A percentile compares a stretch with the other conserved stretches of the same genome.
Conservation (phyloP, 2,113 vertebrate genomes). For the Ornithorhynchus anatinus region DNA sequence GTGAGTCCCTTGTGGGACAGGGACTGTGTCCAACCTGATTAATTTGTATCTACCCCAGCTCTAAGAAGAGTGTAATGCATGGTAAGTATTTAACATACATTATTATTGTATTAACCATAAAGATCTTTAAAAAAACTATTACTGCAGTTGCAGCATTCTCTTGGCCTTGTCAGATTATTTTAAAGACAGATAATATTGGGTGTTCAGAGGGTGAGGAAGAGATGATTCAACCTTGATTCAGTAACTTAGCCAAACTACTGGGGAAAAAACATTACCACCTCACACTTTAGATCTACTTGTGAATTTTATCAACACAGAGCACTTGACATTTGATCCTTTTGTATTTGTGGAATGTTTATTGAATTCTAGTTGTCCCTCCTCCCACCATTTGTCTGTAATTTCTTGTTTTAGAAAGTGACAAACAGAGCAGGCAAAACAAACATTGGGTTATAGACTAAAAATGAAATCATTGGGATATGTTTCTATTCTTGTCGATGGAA, state of each 20-base stretch:
- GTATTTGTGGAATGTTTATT: constrained; percentile 21
- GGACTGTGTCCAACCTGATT: too few species aligned
- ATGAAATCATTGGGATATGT: constrained; percentile 46
- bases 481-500: constrained; percentile 61
- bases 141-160: neutral
- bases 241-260: neutral
- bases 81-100: too few species aligned
- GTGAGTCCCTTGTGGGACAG: too few species aligned
- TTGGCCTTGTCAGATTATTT: constrained; percentile 3
- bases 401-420: constrained; percentile 62
- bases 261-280: neutral
- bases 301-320: neutral
- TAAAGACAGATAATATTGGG: neutral
- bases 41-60: too few species aligned
- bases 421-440: constrained; percentile 44
- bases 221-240: neutral
- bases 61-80: too few species aligned
- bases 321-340: neutral
- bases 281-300: constrained; percentile 4
- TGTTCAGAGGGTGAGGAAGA: neutral
- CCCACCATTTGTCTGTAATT: constrained; percentile 35
- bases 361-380: constrained; percentile 31
- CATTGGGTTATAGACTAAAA: constrained; percentile 47
- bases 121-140: neutral
- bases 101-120: too few species aligned